phyloP scores from a whole-genome alignment of 2,113 vertebrate genomes.

The Chunga burmeisteri region DNA sequence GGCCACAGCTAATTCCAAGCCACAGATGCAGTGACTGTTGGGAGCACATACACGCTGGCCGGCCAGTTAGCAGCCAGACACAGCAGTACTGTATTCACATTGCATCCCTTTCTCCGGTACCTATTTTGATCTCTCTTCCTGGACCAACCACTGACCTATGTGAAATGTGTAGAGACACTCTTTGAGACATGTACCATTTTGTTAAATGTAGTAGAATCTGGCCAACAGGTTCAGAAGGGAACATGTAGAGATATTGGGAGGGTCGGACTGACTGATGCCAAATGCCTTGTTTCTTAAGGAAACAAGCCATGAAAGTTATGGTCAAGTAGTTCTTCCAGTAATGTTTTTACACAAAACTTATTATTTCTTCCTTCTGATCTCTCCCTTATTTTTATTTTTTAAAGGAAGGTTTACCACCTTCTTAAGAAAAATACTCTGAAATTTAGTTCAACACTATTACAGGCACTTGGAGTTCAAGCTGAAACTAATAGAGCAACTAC shows the following conservation, averaged over 20 bases:
- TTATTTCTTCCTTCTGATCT: background rate
- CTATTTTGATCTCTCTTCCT: background rate
- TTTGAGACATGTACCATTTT: background rate
- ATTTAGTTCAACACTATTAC: background rate
- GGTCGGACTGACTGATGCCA: background rate
- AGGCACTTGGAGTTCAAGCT: background rate
- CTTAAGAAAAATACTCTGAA: background rate
- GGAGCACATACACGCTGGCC: background rate
- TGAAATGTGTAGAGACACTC: background rate
- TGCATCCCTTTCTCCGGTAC: background rate
- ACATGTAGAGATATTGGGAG: background rate
- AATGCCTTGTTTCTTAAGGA: background rate
- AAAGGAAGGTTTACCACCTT: background rate
- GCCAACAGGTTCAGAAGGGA: background rate
- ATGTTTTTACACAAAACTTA: background rate
- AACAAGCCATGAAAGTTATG: background rate
- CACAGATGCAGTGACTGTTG: background rate
- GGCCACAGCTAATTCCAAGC: background rate
- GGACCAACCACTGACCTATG: background rate
- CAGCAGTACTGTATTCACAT: background rate
- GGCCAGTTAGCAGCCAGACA: background rate
- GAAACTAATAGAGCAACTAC: background rate
- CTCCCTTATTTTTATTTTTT: background rate
- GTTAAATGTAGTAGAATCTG: background rate
- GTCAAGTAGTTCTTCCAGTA: background rate